Base-by-base conservation (phyloP, 2,888 invertebrate genomes). In the Acanthopleura granulata region DNA sequence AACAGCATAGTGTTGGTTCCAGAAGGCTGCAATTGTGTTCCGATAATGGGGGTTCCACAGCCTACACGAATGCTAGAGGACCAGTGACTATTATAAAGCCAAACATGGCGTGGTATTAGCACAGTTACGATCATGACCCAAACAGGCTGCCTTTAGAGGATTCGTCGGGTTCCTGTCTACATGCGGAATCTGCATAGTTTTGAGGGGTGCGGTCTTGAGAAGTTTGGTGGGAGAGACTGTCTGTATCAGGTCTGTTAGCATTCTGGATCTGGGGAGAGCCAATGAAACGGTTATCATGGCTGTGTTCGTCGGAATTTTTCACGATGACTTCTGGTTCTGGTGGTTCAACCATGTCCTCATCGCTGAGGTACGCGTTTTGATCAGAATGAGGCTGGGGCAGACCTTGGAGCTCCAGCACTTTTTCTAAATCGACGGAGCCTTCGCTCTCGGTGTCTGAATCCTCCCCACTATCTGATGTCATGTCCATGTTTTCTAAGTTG, bases 381-480 rank as follows among this genome's bases (percentile, higher is more conserved):
- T 66, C 66, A 27, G 66, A 66, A 25, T 16, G 16, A 27, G 29
- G 6, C 25, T 15, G 29, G 18, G 57, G 57, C 16, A 66, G 29
- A 16, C 66, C 66, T 66, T 66, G 25, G 16, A 66, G 22, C 14
- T 66, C 66, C 22, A 66, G 25, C 22, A 66, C 66, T 66, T 66
- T 71, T 22, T 71, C 73, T 30, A 61, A 49, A 62, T 73, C 61
- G 18, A 40, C 70, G 15, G 69, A 62, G 18, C 74, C 62, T 74
- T 70, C 50, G 57, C 74, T 66, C 50, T 66, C 76, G 30, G 69
- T 27, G 18, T 61, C 57, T 49, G 73, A 61, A 62, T 73, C 62
- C n/a, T 27, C 62, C 4, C 62, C 73, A 62, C 25, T 51, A 18
- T 71, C 71, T 4, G 27, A 29, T n/a, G 40, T 49, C 49, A 62